phyloP scores from a whole-genome alignment of 1,140 invertebrate species.

The Drosophila mojavensis region DNA sequence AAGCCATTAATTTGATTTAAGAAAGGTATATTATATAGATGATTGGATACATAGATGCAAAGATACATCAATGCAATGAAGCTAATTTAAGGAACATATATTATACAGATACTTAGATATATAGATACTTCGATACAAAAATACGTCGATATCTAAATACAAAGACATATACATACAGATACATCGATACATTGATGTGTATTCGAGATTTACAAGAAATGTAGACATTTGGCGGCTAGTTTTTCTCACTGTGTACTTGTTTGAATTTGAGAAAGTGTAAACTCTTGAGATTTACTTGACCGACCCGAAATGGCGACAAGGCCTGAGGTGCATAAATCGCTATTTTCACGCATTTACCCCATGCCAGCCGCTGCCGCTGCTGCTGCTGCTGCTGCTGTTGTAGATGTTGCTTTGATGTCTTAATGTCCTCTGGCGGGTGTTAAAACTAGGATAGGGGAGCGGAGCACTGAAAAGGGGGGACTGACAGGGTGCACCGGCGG shows the following conservation, averaged over 20 bases:
- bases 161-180: neutral
- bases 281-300: slow-evolving; percentile 29
- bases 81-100: too few relatives aligned
- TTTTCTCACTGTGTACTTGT: slow-evolving; percentile 12
- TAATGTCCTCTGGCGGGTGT: slow-evolving; percentile 32
- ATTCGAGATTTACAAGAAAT: too few relatives aligned
- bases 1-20: too few relatives aligned
- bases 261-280: slow-evolving; percentile 27
- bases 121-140: neutral
- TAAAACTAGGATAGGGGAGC: neutral
- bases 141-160: neutral
- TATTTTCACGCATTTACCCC: slow-evolving; percentile 61
- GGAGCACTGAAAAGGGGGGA: too few relatives aligned
- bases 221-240: neutral
- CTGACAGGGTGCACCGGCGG: neutral
- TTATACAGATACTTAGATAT: too few relatives aligned
- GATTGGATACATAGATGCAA: too few relatives aligned
- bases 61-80: too few relatives aligned
- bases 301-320: slow-evolving; percentile 35
- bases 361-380: slow-evolving; percentile 20
- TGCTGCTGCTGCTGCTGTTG: slow-evolving; percentile 23
- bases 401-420: slow-evolving; percentile 50
- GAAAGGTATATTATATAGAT: too few relatives aligned
- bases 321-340: slow-evolving; percentile 62
- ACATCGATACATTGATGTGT: neutral